Base-by-base conservation (phyloP, 1,140 invertebrate species). In the Papilio xuthus region DNA sequence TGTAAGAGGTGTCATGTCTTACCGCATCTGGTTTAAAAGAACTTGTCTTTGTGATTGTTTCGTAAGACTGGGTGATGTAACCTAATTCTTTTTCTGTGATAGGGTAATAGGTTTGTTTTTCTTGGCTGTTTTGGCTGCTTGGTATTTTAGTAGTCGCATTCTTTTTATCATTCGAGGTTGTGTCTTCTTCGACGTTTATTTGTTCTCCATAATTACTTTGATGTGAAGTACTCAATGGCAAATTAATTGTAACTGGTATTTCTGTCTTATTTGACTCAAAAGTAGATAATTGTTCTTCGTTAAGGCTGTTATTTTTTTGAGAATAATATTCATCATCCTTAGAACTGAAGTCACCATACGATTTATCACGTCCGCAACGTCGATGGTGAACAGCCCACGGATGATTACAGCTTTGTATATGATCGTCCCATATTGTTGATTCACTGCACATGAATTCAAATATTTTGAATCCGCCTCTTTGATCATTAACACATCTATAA, bases 341-440 rank as follows among this genome's bases (percentile, higher is more conserved):
- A 41, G 28, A 44, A 9, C 67, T 37, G 67, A 75, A 79, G 60
- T 81, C 70, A 1, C 63, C 26, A 70, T 28, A 42, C 50, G 50
- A 75, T n/a, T 28, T 83, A 28, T 74, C 81, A 78, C 82, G 79
- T 12, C 86, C 84, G 82, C 92, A 94, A 69, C 85, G 83, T 42
- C 83, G 86, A 69, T 90, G 87, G 63, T 90, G 88, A 32, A 96
- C 95, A 70, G 94, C 95, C 94, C 94, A 95, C 50, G 95, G 92
- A 88, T 97, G 95, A 90, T 97, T 97, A 88, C 97, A 97, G 12
- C 94, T 94, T 89, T 95, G 90, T 71, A 94, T 87, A 7, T 95
- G 88, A 73, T 95, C 94, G 92, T 97, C 96, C 96, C 96, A 97
- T 79, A 97, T 95, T 10, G 97, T 97, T 79, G 96, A 95, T 63